Base-by-base conservation (phyloP, 2,797 vertebrate genomes). In the Pipistrellus pipistrellus region DNA sequence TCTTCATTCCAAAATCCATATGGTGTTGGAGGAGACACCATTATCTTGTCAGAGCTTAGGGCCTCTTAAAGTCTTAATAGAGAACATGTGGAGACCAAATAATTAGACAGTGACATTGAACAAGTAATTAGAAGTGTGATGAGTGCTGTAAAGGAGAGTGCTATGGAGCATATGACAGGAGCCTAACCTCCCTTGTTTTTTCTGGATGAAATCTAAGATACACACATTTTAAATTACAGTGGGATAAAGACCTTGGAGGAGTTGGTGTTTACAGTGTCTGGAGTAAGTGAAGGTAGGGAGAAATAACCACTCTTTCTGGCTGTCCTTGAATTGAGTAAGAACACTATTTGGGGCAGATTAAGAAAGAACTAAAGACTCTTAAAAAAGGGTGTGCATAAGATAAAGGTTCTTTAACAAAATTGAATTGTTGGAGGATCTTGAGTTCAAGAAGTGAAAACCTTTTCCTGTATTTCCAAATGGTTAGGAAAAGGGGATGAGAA, bases 51-150 rank as follows among this genome's bases (percentile, higher is more conserved):
- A 97, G 92, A 96, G 94, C 90, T 95, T 83, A 93, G 93, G 93
- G 85, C 95, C 78, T 94, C 94, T 96, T 84, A 95, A 93, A 97
- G 90, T 93, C 95, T 96, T 97, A 94, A 93, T 80, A 90, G 92
- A 95, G 94, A 96, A 95, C 95, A 96, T 96, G 96, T 96, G 94
- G 97, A 83, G 90, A 95, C 90, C 69, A 80, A 94, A 90, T 95
- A 96, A 96, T 97, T 96, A 96, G 96, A 90, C 66, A 93, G 96
- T 95, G 97, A 97, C 95, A 96, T 88, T 92, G 94, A 97, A 88
- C 88, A 92, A 96, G 95, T 96, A 95, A 97, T 97, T 95, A 94
- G 88, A 94, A 96, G 90, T 95, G 96, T 96, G 96, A 92, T 76
- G 95, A 72, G 89, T 27, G 84, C 77, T 71, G 85, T 91, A 78